Percentiles rank a stretch among this genome's conserved stretches.
phyloP scores from a whole-genome alignment of 2,113 vertebrate genomes.

The Dicrurus megarhynchus region DNA sequence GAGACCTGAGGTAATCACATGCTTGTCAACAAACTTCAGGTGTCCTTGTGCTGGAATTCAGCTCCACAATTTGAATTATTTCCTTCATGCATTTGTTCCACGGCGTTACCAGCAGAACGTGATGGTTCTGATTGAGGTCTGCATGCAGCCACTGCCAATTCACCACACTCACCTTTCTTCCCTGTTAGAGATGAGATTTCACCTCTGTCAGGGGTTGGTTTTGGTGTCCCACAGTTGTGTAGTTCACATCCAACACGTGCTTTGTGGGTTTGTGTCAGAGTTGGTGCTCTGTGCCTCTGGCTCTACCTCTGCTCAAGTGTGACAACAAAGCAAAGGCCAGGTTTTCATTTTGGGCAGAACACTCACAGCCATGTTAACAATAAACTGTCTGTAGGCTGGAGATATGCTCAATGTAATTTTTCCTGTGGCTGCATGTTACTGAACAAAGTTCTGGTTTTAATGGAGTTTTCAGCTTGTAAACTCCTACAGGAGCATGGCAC shows the following conservation, averaged over 20 bases:
- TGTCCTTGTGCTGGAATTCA: background rate
- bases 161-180: background rate
- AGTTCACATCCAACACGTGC: background rate
- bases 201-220: background rate
- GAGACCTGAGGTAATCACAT: background rate
- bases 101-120: background rate
- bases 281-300: background rate
- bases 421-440: background rate
- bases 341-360: background rate
- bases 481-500: background rate
- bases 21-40: background rate
- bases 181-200: rapidly evolving
- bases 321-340: background rate
- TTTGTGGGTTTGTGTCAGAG: background rate
- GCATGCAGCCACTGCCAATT: background rate
- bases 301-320: background rate
- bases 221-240: rapidly evolving
- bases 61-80: background rate
- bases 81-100: background rate
- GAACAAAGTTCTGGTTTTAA: background rate
- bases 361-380: background rate
- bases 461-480: conserved; percentile 29
- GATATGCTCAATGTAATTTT: background rate
- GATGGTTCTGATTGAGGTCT: background rate
- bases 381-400: background rate